Evolutionary conservation across 1,140 invertebrate species (phyloP).

Genomic region (Sipha flava): DNA sequence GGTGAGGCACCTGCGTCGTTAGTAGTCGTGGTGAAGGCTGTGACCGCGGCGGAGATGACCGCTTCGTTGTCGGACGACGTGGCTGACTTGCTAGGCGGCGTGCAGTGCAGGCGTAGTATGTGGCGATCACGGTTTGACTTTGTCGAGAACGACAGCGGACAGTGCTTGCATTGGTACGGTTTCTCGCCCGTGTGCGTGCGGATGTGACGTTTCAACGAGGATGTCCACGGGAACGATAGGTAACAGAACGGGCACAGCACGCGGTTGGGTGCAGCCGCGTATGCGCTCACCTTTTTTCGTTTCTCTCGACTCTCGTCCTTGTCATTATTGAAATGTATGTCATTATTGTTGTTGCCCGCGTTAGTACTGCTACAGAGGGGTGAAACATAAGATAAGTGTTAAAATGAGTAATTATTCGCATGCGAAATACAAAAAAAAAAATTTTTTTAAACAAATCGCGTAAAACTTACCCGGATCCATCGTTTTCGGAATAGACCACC

Average conservation of each 20-base stretch:
- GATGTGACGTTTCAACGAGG: slow-evolving; percentile 82
- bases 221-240: slow-evolving; percentile 91
- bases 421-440: too few species aligned
- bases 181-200: slow-evolving; percentile 92
- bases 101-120: slow-evolving; percentile 50
- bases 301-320: slow-evolving; percentile 45
- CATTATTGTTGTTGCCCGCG: slow-evolving; percentile 42
- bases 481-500: slow-evolving; percentile 13
- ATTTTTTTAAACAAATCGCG: neutral
- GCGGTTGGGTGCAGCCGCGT: slow-evolving; percentile 86
- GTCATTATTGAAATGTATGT: neutral
- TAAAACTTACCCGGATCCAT: neutral
- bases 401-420: too few species aligned
- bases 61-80: slow-evolving; percentile 29
- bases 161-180: slow-evolving; percentile 87
- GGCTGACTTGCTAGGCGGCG: slow-evolving; percentile 9
- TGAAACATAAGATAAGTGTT: neutral
- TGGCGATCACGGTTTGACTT: slow-evolving; percentile 96
- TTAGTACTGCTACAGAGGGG: slow-evolving; percentile 45
- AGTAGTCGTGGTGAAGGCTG: neutral
- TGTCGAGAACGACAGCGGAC: slow-evolving; percentile 86
- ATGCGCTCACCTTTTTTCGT: slow-evolving; percentile 84
- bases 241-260: slow-evolving; percentile 86
- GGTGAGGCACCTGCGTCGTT: too few species aligned
- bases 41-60: slow-evolving; percentile 40